A percentile compares a stretch with the other conserved stretches of the same genome.
Conservation (phyloP, 92 coral and sea anemone species). For the Porites evermanni region DNA sequence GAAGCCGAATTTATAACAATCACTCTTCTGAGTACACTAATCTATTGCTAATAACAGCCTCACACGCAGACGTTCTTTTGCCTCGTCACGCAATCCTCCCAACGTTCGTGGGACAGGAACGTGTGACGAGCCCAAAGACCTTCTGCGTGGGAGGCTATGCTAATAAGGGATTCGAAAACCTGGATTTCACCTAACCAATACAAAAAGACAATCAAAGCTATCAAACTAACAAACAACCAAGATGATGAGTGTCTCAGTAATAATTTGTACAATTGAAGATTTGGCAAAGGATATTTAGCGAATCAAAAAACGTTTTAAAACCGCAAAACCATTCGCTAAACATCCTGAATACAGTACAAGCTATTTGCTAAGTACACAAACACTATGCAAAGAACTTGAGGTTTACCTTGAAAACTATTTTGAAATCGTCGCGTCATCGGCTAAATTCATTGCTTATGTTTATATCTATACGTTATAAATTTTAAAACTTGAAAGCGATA, state of each 20-base stretch:
- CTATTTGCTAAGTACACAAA: background rate
- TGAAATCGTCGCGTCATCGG: background rate
- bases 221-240: too few species aligned
- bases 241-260: too few species aligned
- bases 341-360: background rate
- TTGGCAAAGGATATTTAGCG: too few species aligned
- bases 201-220: background rate
- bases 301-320: too few species aligned
- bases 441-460: background rate
- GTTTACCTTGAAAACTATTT: slow-evolving; percentile 1
- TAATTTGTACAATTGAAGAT: too few species aligned
- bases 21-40: background rate
- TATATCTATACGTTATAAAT: slow-evolving; percentile 8
- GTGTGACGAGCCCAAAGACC: too few species aligned
- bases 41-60: background rate
- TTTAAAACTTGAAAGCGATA: background rate
- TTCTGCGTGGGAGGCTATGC: too few species aligned
- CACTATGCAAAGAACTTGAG: slow-evolving; percentile 4
- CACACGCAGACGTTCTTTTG: too few species aligned
- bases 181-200: background rate
- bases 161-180: too few species aligned
- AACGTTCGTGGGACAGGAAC: too few species aligned
- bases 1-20: background rate
- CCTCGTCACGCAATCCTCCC: too few species aligned
- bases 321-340: background rate